A percentile compares a stretch with the other conserved stretches of the same genome.
phyloP scores from a whole-genome alignment of 2,797 vertebrate genomes.

The Sciurus carolinensis region DNA sequence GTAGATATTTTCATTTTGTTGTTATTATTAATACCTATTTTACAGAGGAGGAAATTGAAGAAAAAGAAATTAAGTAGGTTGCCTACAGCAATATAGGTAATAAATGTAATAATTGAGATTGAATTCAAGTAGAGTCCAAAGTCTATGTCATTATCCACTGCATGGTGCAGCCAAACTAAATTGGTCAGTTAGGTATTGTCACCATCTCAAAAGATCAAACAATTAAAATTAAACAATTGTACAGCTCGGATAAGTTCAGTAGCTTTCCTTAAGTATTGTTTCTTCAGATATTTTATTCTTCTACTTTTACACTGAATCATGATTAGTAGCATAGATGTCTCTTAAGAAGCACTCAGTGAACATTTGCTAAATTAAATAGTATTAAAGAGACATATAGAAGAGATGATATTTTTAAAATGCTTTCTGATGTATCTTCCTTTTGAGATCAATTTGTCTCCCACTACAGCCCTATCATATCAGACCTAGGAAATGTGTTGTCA shows the following conservation, averaged over 20 bases:
- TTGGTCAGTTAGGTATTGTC: neutral
- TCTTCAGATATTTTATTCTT: neutral
- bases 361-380: neutral
- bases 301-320: neutral
- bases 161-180: neutral
- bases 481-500: neutral
- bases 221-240: neutral
- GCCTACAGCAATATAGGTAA: neutral
- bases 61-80: neutral
- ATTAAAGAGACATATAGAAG: neutral
- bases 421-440: neutral
- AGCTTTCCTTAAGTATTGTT: neutral
- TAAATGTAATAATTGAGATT: neutral
- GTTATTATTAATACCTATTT: neutral
- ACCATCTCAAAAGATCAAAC: neutral
- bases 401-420: neutral
- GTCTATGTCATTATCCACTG: neutral
- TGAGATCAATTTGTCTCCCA: neutral
- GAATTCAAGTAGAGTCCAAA: neutral
- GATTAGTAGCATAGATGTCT: neutral
- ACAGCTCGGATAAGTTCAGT: neutral
- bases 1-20: neutral
- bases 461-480: neutral
- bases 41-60: neutral
- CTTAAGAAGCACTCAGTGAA: neutral